Percentiles rank a stretch among this genome's conserved stretches.
Conservation (phyloP, 2,113 vertebrate species). For the Benitochromis conjunctus region DNA sequence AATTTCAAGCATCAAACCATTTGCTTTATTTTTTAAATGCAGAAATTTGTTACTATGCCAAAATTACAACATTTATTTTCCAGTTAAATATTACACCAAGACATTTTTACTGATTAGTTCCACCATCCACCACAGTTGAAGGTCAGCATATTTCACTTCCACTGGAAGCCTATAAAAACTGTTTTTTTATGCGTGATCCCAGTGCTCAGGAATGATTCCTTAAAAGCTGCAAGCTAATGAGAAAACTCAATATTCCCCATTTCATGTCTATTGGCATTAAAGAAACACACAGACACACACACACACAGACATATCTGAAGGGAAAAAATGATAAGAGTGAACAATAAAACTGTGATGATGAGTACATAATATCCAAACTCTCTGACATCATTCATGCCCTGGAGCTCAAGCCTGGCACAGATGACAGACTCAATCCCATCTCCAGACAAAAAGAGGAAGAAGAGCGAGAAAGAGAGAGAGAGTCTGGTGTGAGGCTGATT, state of each 20-base stretch:
- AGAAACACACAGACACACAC: background rate
- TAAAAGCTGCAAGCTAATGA: slow-evolving; percentile 24
- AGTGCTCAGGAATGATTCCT: background rate
- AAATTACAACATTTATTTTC: slow-evolving; percentile 22
- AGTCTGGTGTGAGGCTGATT: slow-evolving; percentile 58
- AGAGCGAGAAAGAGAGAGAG: background rate
- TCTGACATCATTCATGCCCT: slow-evolving; percentile 33
- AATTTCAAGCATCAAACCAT: background rate
- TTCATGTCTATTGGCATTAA: background rate
- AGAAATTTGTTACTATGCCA: background rate
- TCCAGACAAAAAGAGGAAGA: background rate
- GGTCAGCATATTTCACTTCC: background rate
- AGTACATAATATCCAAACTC: slow-evolving; percentile 47
- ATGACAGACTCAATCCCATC: slow-evolving; percentile 12
- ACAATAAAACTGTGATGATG: slow-evolving; percentile 48
- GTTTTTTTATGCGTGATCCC: background rate
- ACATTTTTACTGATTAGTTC: slow-evolving; percentile 23
- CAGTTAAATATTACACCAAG: slow-evolving; percentile 16
- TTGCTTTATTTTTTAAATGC: background rate
- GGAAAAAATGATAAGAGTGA: background rate
- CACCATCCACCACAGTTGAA: background rate
- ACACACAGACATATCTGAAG: background rate
- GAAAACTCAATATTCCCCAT: background rate
- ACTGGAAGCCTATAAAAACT: slow-evolving; percentile 10
- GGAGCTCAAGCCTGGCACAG: slow-evolving; percentile 23